A percentile compares a stretch with the other conserved stretches of the same genome.
Conservation (phyloP, 2,113 vertebrate species). For the Synchiropus splendidus region DNA sequence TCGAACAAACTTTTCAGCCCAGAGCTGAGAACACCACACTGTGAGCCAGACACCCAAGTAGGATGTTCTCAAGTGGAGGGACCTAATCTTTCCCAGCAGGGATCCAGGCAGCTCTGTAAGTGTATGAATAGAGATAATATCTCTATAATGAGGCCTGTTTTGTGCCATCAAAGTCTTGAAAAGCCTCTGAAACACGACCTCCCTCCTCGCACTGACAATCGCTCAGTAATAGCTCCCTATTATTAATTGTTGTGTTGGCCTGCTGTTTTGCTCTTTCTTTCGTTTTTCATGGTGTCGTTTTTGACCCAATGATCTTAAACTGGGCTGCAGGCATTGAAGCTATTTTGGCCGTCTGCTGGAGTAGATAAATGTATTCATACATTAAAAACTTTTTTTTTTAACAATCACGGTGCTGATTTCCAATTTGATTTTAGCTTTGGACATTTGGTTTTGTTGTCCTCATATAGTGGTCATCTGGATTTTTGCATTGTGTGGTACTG, state of each 20-base stretch:
- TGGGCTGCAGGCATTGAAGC: too few species aligned
- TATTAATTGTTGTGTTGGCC: conserved; percentile 72
- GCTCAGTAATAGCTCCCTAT: conserved; percentile 68
- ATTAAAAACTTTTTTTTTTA: too few species aligned
- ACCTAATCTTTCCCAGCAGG: conserved; percentile 76
- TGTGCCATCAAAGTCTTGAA: conserved; percentile 75
- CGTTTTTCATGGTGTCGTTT: too few species aligned
- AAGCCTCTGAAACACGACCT: conserved; percentile 72
- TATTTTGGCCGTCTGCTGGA: too few species aligned
- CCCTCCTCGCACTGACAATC: conserved; percentile 64
- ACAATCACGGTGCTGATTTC: too few species aligned
- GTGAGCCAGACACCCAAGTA: conserved; percentile 44
- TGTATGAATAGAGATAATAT: conserved; percentile 82
- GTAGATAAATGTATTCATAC: too few species aligned
- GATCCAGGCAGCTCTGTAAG: conserved; percentile 68
- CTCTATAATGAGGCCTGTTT: conserved; percentile 77
- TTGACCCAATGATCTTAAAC: too few species aligned
- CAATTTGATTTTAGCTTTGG: too few species aligned
- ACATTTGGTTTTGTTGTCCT: too few species aligned
- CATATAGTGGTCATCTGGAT: too few species aligned
- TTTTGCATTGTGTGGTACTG: too few species aligned
- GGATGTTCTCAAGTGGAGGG: conserved; percentile 70
- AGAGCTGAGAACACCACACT: conserved; percentile 32
- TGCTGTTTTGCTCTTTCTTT: conserved; percentile 31
- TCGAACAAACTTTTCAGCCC: not conserved